These are phyloP conservation scores for Lepidochrysops patricia DNA, from an alignment of 2,888 invertebrate genomes.

Conservation along the genomic window DNA sequence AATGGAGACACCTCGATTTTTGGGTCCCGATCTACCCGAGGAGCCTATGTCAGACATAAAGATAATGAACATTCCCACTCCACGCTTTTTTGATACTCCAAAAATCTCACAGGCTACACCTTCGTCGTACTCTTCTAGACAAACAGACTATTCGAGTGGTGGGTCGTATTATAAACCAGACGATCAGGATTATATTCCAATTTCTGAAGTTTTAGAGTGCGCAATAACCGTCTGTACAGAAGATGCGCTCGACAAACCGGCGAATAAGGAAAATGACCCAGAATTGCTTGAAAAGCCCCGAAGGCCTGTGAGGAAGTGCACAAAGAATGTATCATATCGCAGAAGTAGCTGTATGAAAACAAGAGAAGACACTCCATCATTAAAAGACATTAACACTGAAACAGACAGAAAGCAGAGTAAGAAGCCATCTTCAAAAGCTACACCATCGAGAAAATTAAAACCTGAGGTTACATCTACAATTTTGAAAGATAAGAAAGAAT, in stretches of 20 bases:
- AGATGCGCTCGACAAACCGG: constrained; percentile 26
- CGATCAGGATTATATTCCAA: constrained; percentile 67
- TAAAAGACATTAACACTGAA: constrained; percentile 32
- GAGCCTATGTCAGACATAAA: constrained; percentile 72
- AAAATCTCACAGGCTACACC: constrained; percentile 50
- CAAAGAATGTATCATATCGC: constrained; percentile 63
- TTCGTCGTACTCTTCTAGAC: constrained; percentile 58
- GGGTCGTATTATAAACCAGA: constrained; percentile 78
- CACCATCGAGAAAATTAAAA: constrained; percentile 26
- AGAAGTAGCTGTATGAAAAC: constrained; percentile 28
- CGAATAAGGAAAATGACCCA: constrained; percentile 25
- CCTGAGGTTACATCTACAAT: constrained; percentile 12
- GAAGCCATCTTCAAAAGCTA: constrained; percentile 14
- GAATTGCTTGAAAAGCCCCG: constrained; percentile 28
- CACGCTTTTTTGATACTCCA: constrained; percentile 67
- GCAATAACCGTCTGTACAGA: constrained; percentile 30
- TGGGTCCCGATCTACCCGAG: constrained; percentile 56
- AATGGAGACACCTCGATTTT: constrained; percentile 73
- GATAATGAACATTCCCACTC: constrained; percentile 72
- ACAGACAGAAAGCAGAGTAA: constrained; percentile 32
- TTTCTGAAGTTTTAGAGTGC: constrained; percentile 41
- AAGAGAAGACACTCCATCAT: constrained; percentile 34
- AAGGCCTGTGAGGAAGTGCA: constrained; percentile 57
- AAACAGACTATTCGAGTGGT: constrained; percentile 76
- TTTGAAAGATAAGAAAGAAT: constrained; percentile 29